Evolutionary conservation across 1,140 invertebrate genomes (phyloP), one percentile per base, ranked within the genome.

Genomic region (Berghia stephanieae): DNA sequence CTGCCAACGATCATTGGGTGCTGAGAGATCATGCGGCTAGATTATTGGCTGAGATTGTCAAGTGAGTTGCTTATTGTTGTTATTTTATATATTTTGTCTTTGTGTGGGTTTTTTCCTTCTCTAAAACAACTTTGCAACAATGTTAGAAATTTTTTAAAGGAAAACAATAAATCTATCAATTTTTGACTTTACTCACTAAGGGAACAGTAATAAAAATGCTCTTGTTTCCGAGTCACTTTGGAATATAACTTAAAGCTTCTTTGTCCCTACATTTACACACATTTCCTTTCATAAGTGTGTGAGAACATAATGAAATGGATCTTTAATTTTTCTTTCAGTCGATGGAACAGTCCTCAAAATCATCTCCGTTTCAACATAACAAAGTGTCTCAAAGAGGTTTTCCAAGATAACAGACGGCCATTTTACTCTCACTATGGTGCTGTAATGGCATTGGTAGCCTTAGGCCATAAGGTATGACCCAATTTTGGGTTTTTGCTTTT

Each of bases 361-460:
- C 83, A 86, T 31, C 69, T 89, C 49, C 68, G 81, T 49, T 78
- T 85, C 42, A 84, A 83, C 34, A 86, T 81, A 40, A 67, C 87
- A 4, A 81, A 80, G 40, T 75, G 75, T 36, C 75, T 90, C 27
- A 80, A 82, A 55, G 87, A 90, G 63, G 83, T 82, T 8, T 69
- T 90, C 6, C 83, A 80, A 76, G 89, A 90, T 78, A 77, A 82
- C 16, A 78, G 82, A n/a, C 85, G 86, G 55, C 88, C 88, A 13
- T 87, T 87, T 74, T 84, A 84, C 74, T 87, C 86, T 71, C 89
- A 90, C 76, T 90, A 89, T 81, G 89, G 89, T 34, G 88, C 88
- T 70, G 80, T 88, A 34, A 83, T 88, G 83, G 87, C 84, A 10
- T 76, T 90, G 0, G 63, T 83, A 16, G 82, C 85, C n/a, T 75